These are phyloP conservation scores for Peromyscus eremicus DNA, from an alignment of 2,797 vertebrate genomes.

Conservation along the genomic window DNA sequence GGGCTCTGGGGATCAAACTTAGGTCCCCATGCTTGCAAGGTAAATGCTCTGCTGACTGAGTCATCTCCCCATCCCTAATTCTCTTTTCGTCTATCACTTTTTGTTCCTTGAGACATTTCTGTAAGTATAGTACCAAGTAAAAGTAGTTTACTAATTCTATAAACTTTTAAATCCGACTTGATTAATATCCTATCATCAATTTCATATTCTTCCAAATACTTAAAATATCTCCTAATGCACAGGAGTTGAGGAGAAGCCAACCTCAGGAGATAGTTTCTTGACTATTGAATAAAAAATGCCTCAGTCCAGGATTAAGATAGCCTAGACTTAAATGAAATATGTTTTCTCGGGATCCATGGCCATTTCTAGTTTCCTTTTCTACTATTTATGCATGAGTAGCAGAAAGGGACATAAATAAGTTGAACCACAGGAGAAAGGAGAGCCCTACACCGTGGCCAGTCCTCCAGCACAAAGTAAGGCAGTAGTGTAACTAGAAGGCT, in stretches of 20 bases:
- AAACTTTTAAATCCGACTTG: constrained; percentile 26
- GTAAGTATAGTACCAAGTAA: constrained; percentile 16
- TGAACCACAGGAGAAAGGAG: not conserved
- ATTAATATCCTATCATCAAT: not conserved
- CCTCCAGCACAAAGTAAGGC: not conserved
- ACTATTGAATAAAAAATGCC: not conserved
- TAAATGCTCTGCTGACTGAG: not conserved
- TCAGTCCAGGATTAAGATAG: not conserved
- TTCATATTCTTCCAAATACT: constrained; percentile 46
- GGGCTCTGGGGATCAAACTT: not conserved
- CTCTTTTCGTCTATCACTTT: not conserved
- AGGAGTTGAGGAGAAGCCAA: not conserved
- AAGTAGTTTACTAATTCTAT: not conserved
- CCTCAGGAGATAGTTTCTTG: not conserved
- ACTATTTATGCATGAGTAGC: not conserved
- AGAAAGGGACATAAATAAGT: not conserved
- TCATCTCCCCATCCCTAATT: not conserved
- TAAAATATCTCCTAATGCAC: not conserved
- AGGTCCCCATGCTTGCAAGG: not conserved
- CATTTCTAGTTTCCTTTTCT: not conserved
- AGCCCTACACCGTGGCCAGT: not conserved
- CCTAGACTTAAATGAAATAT: not conserved
- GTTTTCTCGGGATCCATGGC: not conserved
- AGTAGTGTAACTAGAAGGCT: fast-evolving
- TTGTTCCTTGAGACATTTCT: not conserved